A percentile compares a stretch with the other conserved stretches of the same genome.
Evolutionary conservation across 2,113 vertebrate genomes (phyloP).

Genomic region (Trematocara unimaculatum): DNA sequence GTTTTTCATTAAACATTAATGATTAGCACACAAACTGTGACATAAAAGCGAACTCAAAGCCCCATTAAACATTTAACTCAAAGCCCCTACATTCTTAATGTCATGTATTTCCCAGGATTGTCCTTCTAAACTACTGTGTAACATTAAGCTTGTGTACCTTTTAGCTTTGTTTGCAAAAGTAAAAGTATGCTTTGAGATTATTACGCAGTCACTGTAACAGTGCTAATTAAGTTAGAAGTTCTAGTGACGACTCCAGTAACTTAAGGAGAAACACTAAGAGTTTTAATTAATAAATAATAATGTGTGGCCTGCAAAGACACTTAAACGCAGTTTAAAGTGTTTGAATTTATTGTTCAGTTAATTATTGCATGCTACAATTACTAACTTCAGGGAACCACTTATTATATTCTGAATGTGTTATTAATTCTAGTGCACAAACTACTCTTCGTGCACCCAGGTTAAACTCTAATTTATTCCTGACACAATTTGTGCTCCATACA

Average conservation of each 20-base stretch:
- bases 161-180: not conserved
- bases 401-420: not conserved
- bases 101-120: not conserved
- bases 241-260: not conserved
- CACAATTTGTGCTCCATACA: not conserved
- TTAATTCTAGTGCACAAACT: not conserved
- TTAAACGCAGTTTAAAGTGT: not conserved
- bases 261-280: not conserved
- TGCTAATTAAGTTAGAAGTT: not conserved
- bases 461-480: not conserved
- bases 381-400: not conserved
- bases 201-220: not conserved
- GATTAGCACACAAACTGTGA: not conserved
- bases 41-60: not conserved
- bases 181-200: not conserved
- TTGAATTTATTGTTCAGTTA: not conserved
- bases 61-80: not conserved
- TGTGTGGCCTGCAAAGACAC: fast-evolving
- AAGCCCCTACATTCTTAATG: not conserved
- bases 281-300: not conserved
- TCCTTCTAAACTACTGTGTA: not conserved
- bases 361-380: not conserved
- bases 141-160: not conserved
- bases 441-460: not conserved
- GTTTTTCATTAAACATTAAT: not conserved